These are phyloP conservation scores for Brachionus plicatilis DNA, from an alignment of 1,140 invertebrate genomes.

Conservation along the genomic window DNA sequence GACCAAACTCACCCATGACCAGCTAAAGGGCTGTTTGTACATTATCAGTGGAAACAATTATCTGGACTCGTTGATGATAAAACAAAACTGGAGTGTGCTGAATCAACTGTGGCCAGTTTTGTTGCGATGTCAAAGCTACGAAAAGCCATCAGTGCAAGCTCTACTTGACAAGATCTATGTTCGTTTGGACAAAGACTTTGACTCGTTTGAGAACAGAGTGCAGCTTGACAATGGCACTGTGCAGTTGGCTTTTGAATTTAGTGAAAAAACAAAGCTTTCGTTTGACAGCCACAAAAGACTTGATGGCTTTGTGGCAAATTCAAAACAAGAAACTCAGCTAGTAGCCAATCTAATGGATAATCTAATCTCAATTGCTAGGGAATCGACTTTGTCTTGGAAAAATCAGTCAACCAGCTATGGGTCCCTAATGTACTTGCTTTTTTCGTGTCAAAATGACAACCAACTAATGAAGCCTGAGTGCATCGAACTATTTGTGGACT, in stretches of 20 bases:
- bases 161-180: constrained; percentile 64
- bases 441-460: constrained; percentile 5
- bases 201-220: constrained; percentile 57
- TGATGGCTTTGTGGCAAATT: constrained; percentile 54
- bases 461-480: not conserved
- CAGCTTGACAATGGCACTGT: constrained; percentile 45
- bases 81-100: constrained; percentile 71
- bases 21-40: constrained; percentile 69
- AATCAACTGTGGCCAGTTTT: constrained; percentile 65
- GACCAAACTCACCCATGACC: constrained; percentile 59
- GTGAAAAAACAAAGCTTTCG: not conserved
- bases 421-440: not conserved
- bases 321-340: constrained; percentile 2
- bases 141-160: constrained; percentile 71
- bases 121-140: constrained; percentile 67
- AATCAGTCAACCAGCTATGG: constrained; percentile 27
- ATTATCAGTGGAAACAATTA: constrained; percentile 65
- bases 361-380: constrained; percentile 42
- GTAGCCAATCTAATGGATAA: constrained; percentile 41
- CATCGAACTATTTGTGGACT: constrained; percentile 17
- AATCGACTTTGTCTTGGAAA: constrained; percentile 32
- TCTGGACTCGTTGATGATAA: constrained; percentile 62
- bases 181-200: constrained; percentile 57
- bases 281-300: constrained; percentile 56
- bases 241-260: not conserved